Base-by-base conservation (phyloP, 2,888 invertebrate species). In the Drosophila melanosoma region DNA sequence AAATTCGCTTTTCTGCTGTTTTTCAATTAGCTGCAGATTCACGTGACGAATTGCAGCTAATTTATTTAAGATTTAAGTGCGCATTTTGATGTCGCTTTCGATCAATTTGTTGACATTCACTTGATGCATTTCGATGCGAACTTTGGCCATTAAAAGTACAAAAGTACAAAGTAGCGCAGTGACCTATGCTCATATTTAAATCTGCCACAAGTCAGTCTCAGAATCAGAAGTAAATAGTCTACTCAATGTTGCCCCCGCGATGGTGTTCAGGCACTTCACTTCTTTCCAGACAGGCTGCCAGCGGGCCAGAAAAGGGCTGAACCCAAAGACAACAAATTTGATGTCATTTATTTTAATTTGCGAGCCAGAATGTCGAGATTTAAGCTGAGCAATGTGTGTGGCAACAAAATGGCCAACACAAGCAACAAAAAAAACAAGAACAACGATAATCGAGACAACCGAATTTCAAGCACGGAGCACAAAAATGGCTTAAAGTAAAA, bases 311-410 rank as follows among this genome's bases (percentile, higher is more conserved):
- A 61, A 65, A 82, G 70, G 65, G 54, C 53, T 65, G 59, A 60
- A 48, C 4, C 45, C 45, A 10, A 40, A 53, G 29, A 42, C 60
- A 84, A 79, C 29, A 79, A 78, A 82, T 80, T 65, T 72, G 74
- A 74, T 78, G 72, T 71, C 72, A 83, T 86, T 86, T 80, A 79
- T 86, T 88, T 85, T 86, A 85, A 86, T 86, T 86, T 86, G 76
- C 74, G 66, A 80, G 80, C 74, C 74, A 80, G 76, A 81, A 69
- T 81, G 85, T 65, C 74, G 64, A 61, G 85, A 72, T 69, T 74
- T 83, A 76, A 72, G 74, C 71, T 74, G 79, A 76, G 69, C 75
- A 76, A 78, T 74, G 82, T 80, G 74, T 68, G 66, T 49, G 40
- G 54, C 59, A 57, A 56, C 63, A 64, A 52, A 29, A 51, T 69